Percentiles rank a stretch among this genome's conserved stretches.
phyloP scores from a whole-genome alignment of 2,797 vertebrate genomes.

The Mormyrus proboscirostris region DNA sequence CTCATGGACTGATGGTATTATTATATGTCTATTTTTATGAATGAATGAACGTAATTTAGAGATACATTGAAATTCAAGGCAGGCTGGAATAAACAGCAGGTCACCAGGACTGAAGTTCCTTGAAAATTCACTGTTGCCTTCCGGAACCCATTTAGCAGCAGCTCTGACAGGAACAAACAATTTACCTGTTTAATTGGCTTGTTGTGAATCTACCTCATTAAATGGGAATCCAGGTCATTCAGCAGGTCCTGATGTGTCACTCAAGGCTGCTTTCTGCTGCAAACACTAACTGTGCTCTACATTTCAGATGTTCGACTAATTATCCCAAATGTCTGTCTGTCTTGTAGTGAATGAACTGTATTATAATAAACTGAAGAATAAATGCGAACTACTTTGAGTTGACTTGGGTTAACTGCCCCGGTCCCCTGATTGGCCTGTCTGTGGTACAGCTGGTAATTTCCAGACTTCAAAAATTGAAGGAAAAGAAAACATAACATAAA shows the following conservation, averaged over 20 bases:
- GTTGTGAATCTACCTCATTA: background rate
- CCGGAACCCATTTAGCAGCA: background rate
- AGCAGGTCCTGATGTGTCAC: background rate
- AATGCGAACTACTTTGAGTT: background rate
- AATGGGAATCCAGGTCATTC: background rate
- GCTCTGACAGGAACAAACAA: background rate
- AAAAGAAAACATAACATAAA: background rate
- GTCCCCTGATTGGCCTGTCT: too few relatives aligned
- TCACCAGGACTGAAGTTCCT: background rate
- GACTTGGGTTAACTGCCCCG: background rate
- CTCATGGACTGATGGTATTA: too few relatives aligned
- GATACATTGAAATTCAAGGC: background rate
- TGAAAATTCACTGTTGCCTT: too few relatives aligned
- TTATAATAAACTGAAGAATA: background rate
- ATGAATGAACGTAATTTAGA: background rate
- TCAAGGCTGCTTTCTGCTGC: background rate
- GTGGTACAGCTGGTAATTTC: too few relatives aligned
- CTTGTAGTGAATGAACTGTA: background rate
- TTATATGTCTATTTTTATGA: background rate
- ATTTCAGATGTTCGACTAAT: background rate
- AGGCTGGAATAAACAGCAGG: background rate
- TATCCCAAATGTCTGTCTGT: background rate
- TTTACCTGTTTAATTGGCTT: background rate
- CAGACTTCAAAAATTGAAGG: background rate
- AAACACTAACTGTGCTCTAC: background rate